Evolutionary conservation across 2,113 vertebrate species (phyloP).

Genomic region (Pomatorhinus ruficollis): DNA sequence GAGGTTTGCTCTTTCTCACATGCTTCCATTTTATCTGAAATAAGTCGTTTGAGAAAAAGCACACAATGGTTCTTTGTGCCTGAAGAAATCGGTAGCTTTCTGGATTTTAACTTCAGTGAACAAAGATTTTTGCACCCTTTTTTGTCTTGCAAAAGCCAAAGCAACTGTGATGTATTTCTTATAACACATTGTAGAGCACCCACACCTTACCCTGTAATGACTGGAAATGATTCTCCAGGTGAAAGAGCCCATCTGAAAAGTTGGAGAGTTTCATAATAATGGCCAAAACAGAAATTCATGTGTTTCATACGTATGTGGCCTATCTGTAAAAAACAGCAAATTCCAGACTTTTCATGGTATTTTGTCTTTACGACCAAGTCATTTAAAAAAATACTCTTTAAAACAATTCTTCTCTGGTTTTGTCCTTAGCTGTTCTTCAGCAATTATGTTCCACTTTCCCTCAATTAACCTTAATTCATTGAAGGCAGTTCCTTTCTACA

Average conservation of each 20-base stretch:
- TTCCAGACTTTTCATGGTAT: not conserved
- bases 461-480: not conserved
- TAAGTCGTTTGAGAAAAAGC: not conserved
- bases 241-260: not conserved
- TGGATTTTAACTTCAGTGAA: not conserved
- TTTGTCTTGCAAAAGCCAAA: not conserved
- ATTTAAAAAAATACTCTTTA: not conserved
- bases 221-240: not conserved
- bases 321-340: not conserved
- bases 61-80: not conserved
- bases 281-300: not conserved
- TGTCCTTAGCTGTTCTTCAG: not conserved
- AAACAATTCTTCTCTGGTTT: not conserved
- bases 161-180: not conserved
- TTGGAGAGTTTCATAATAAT: not conserved
- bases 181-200: not conserved
- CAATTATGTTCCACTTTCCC: not conserved
- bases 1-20: not conserved
- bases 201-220: not conserved
- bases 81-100: not conserved
- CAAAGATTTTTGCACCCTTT: not conserved
- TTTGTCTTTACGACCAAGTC: not conserved
- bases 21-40: not conserved
- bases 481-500: not conserved
- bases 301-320: not conserved